phyloP scores from a whole-genome alignment of 2,113 vertebrate genomes.

The Onychostruthus taczanowskii region DNA sequence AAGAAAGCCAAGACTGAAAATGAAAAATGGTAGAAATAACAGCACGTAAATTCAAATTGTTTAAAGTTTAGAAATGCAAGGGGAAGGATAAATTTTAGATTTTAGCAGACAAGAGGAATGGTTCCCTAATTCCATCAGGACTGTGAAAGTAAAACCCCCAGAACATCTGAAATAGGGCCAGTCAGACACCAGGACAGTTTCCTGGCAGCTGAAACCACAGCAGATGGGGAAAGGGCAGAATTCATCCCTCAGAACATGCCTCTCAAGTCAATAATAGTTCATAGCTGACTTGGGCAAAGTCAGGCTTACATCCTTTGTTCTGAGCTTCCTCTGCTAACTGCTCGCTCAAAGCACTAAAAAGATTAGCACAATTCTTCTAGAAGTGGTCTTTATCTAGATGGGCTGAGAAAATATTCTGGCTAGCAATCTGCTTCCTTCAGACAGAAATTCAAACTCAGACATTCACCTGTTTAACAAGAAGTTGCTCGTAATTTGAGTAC shows the following conservation, averaged over 20 bases:
- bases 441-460: not conserved
- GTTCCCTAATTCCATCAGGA: not conserved
- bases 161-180: not conserved
- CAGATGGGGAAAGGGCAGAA: conserved; percentile 14
- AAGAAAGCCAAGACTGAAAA: not conserved
- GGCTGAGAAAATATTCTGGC: not conserved
- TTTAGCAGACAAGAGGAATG: not conserved
- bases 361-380: not conserved
- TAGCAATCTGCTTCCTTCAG: not conserved
- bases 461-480: not conserved
- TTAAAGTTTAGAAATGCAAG: not conserved
- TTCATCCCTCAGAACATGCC: not conserved
- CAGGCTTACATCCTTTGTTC: not conserved
- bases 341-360: not conserved
- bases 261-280: not conserved
- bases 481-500: not conserved
- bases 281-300: not conserved
- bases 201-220: not conserved
- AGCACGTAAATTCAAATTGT: not conserved
- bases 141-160: not conserved
- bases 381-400: not conserved
- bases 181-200: not conserved
- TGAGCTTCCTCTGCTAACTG: not conserved
- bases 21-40: not conserved
- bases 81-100: not conserved